Base-by-base conservation (phyloP, 2,888 invertebrate species). In the Callyntrura guangdongensis region DNA sequence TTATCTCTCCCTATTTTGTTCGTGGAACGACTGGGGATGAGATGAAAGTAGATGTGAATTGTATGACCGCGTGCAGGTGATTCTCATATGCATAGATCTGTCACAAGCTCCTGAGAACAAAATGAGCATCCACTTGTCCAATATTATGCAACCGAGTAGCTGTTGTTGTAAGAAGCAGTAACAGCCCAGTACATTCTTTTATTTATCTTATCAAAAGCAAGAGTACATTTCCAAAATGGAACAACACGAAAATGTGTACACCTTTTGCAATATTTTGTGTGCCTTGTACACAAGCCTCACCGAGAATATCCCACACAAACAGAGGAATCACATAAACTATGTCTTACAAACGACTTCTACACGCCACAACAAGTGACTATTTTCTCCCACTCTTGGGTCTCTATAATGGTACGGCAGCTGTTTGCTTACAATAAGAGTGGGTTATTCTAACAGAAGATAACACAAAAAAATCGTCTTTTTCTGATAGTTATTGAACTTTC, bases 361-460 rank as follows among this genome's bases (percentile, higher is more conserved):
- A 67, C 67, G 17, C 47, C 79, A 67, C 79, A 64, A 86, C 77
- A 86, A 86, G 86, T 86, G 86, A 86, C 36, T 74, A 36, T 36
- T 36, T 36, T 36, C 72, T 59, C n/a, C 49, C 11, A 11, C 49
- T 77, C 81, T 47, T 0, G 45, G 59, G 64, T 64, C 8, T 12
- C 14, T 53, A 53, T 20, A 20, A 4, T n/a, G 53, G 69, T 45
- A 45, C 11, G 6, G n/a, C 17, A 59, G 59, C 20, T 17, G 72
- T 67, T 67, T 20, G 45, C 47, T 49, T 53, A 25, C 8, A 53
- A 25, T 22, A 45, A 25, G 14, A 53, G 77, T 25, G 12, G 53
- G 25, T n/a, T 25, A 14, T 27, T 25, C 53, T 53, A 12, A 25
- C n/a, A 25, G 2, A 79, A 79, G 77, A 53, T 27, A 27, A 77